A percentile compares a stretch with the other conserved stretches of the same genome.
phyloP scores from a whole-genome alignment of 2,797 vertebrate species.

The Falco concolor region DNA sequence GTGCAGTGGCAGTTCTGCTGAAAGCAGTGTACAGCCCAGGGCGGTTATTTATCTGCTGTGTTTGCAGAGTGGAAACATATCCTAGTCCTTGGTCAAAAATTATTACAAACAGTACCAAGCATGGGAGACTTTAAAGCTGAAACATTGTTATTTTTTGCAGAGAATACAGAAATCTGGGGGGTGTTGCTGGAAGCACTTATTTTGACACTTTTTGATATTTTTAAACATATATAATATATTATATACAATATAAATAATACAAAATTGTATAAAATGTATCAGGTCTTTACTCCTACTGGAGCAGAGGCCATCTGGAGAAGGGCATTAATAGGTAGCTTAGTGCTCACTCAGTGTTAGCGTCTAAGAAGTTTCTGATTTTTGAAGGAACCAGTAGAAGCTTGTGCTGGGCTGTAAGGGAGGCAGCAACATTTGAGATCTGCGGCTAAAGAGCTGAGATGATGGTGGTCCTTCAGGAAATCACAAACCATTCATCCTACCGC shows the following conservation, averaged over 20 bases:
- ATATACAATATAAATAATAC: background rate
- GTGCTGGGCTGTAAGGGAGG: background rate
- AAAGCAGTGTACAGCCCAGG: background rate
- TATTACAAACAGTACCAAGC: background rate
- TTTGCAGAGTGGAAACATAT: background rate
- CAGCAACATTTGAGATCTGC: background rate
- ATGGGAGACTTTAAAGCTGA: background rate
- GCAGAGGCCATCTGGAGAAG: background rate
- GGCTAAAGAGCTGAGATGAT: background rate
- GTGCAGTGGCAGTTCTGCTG: background rate
- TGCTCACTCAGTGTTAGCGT: background rate
- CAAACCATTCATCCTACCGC: background rate
- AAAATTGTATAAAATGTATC: background rate
- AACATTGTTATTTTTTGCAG: background rate
- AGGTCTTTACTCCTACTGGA: background rate
- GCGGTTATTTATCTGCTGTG: background rate
- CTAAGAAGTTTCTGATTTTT: background rate
- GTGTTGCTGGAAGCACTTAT: background rate
- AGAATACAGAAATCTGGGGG: background rate
- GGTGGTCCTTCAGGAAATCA: background rate
- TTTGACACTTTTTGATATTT: background rate
- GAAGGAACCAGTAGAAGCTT: background rate
- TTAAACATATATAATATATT: background rate
- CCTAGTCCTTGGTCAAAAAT: background rate
- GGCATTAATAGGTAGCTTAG: background rate